Evolutionary conservation across 2,113 vertebrate genomes (phyloP).

Genomic region (Pteronura brasiliensis): DNA sequence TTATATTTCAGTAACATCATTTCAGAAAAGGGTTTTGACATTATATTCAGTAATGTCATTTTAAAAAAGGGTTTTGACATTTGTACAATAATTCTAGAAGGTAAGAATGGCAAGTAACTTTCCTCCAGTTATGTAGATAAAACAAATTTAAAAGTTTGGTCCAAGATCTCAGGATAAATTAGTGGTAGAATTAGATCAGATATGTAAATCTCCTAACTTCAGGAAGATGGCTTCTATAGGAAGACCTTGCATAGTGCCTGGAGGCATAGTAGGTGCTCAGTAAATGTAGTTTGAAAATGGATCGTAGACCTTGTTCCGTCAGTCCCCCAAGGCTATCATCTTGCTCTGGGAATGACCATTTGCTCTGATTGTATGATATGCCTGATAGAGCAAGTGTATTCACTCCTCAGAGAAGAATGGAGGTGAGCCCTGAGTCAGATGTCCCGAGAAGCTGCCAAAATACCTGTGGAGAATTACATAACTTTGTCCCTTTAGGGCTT

Average conservation of each 20-base stretch:
- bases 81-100: neutral
- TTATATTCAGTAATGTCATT: neutral
- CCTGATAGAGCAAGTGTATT: neutral
- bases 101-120: neutral
- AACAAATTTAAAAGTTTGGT: neutral
- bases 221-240: neutral
- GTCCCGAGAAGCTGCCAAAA: conserved; percentile 44
- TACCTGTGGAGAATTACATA: conserved; percentile 53
- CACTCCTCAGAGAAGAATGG: conserved; percentile 12
- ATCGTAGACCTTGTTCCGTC: neutral
- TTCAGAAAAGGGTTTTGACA: neutral
- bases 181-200: neutral
- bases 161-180: neutral
- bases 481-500: conserved; percentile 27
- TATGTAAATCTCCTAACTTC: neutral
- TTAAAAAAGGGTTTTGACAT: neutral
- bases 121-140: conserved; percentile 6
- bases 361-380: neutral
- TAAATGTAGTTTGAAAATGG: neutral
- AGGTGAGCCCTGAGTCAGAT: conserved; percentile 51
- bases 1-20: neutral
- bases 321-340: neutral
- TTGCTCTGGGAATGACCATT: neutral
- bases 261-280: neutral
- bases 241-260: neutral